phyloP scores from a whole-genome alignment of 1,140 invertebrate genomes.

The Bombyx mandarina region DNA sequence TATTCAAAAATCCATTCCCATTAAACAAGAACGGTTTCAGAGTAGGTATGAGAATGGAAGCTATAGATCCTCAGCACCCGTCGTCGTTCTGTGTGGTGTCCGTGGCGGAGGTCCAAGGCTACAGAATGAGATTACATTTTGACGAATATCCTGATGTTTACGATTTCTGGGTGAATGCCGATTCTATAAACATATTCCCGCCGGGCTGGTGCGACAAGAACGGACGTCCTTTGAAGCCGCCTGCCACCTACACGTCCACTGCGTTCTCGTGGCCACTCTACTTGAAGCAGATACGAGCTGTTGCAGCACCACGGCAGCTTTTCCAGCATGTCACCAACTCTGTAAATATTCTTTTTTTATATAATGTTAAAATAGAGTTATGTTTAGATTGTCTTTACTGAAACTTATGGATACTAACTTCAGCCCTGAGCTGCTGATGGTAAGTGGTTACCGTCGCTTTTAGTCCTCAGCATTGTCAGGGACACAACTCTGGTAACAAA shows the following conservation, averaged over 20 bases:
- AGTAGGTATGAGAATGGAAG: slow-evolving; percentile 93
- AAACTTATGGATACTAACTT: too few species aligned
- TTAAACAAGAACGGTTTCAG: slow-evolving; percentile 80
- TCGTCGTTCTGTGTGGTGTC: slow-evolving; percentile 90
- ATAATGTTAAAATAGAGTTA: too few species aligned
- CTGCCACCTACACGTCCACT: slow-evolving; percentile 75
- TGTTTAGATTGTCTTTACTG: too few species aligned
- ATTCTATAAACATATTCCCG: slow-evolving; percentile 92
- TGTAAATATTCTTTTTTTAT: slow-evolving; percentile 33
- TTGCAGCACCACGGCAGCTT: slow-evolving; percentile 83
- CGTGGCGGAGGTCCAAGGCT: slow-evolving; percentile 86
- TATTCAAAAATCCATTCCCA: slow-evolving; percentile 87
- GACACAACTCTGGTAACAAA: too few species aligned
- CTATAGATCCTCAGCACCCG: slow-evolving; percentile 93
- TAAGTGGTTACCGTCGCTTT: too few species aligned
- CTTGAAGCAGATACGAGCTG: slow-evolving; percentile 81
- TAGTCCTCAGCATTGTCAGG: too few species aligned
- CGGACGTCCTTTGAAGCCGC: slow-evolving; percentile 80
- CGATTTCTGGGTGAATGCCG: slow-evolving; percentile 95
- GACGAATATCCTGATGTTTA: slow-evolving; percentile 92
- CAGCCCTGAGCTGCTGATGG: too few species aligned
- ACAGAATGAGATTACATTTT: slow-evolving; percentile 90
- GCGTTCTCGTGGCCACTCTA: slow-evolving; percentile 90
- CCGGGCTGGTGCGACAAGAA: slow-evolving; percentile 94
- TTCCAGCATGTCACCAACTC: slow-evolving; percentile 74